Base-by-base conservation (phyloP, 2,888 invertebrate genomes). In the Stenichneumon culpator region DNA sequence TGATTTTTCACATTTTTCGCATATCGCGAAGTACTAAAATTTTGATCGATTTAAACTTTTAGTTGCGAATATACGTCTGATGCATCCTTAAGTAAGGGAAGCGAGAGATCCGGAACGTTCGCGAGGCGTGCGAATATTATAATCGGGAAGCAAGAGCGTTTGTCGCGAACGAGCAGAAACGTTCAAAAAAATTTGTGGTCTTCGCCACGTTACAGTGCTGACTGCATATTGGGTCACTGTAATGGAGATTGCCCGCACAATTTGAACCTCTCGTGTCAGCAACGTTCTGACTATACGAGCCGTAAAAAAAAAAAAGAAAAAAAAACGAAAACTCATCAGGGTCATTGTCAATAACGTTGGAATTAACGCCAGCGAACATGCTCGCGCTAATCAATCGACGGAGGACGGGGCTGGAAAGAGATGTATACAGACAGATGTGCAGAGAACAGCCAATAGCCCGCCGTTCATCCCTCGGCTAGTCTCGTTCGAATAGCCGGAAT, bases 401-500 rank as follows among this genome's bases (percentile, higher is more conserved):
- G 60, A n/a, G 54, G 54, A 39, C 32, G 25, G 69, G 50, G 47
- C 19, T 22, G 6, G 67, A 32, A 25, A 44, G 69, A 69, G 57
- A 60, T 25, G 72, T n/a, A 25, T 65, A 72, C 28, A 44, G 39
- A 74, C 2, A 50, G 79, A 52, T 50, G 79, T 69, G 69, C 52
- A 69, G 63, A 81, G 74, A 67, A 82, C 50, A 79, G 81, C 75
- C 67, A 80, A 74, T 52, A 85, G 80, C 60, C 50, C 72, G 81
- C 68, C 72, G 80, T 86, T 78, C 68, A 80, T 80, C 78, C 70
- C 70, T 65, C 54, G 63, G 72, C 57, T 52, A 74, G 69, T 36
- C 79, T 65, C 70, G 68, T 81, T 80, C 54, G 75, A 80, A 77
- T 80, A 77, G 67, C 44, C 67, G 83, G 80, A 84, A 84, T 84